Evolutionary conservation across 2,888 invertebrate species (phyloP), one percentile per base, ranked within the genome.

Genomic region (Drosophila pseudotalamancana): DNA sequence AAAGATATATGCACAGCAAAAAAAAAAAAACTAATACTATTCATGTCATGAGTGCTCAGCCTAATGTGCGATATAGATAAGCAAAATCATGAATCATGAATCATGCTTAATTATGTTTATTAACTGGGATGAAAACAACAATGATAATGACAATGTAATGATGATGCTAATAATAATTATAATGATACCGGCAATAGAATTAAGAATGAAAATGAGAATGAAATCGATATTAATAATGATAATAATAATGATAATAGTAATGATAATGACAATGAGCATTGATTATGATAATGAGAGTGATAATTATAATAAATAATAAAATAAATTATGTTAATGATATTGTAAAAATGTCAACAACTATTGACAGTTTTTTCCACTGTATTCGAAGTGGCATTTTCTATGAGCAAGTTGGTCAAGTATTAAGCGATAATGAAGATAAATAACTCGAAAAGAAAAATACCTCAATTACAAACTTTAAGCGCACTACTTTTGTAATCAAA

Each of bases 361-460:
- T n/a, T n/a, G n/a, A 0, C 0, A 1, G 5, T 50, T 69, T 70
- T 8, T 23, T 11, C 8, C 43, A 54, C 74, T 71, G 71, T 23
- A 49, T 9, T 4, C 8, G 25, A 31, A 31, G 8, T 25, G 51
- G 25, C 43, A 39, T 45, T 19, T 42, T 6, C 51, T 23, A 64
- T 64, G 48, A 25, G 53, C 53, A 57, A 68, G 45, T 84, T 65
- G 65, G 69, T 60, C 64, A 65, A 69, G 81, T 65, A 81, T 81
- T 80, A 87, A 72, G 81, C 87, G 81, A 81, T 82, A 82, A 82
- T 87, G 81, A 82, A 74, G 81, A 82, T 82, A 84, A 82, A 82
- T 82, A 82, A 84, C 87, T 77, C 49, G 27, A 51, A 53, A 72
- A 59, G 77, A 62, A 80, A 86, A 74, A 84, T 80, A 80, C 73